These are phyloP conservation scores for Eulimnadia texana DNA, from an alignment of 1,140 invertebrate genomes.

Conservation along the genomic window DNA sequence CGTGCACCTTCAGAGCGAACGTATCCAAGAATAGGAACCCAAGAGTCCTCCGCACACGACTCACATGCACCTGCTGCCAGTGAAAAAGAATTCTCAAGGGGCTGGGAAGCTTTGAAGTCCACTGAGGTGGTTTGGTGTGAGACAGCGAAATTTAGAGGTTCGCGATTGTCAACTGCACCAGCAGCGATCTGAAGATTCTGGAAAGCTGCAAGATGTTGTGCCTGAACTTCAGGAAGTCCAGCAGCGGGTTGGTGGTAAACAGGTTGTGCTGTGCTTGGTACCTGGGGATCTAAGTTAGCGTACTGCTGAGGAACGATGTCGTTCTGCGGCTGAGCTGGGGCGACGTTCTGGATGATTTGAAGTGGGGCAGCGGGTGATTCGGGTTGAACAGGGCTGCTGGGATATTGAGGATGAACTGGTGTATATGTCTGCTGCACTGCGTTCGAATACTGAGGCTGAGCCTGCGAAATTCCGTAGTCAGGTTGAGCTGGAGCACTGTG, in stretches of 20 bases:
- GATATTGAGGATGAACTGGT: too few relatives aligned
- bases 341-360: too few relatives aligned
- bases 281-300: background rate
- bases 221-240: background rate
- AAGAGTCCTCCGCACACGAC: constrained; percentile 11
- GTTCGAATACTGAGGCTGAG: too few relatives aligned
- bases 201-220: background rate
- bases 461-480: too few relatives aligned
- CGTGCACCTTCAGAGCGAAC: constrained; percentile 8
- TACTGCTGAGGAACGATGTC: background rate
- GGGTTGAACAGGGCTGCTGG: too few relatives aligned
- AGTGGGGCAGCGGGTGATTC: too few relatives aligned
- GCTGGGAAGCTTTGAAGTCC: background rate
- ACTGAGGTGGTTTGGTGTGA: too few relatives aligned
- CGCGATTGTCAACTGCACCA: too few relatives aligned
- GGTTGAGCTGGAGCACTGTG: too few relatives aligned
- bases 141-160: too few relatives aligned
- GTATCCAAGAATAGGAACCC: constrained; percentile 6
- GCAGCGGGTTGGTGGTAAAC: background rate
- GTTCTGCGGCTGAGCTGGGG: background rate
- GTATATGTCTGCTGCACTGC: too few relatives aligned
- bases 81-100: too few relatives aligned
- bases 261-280: background rate
- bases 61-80: constrained; percentile 2
- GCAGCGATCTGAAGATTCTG: background rate